Evolutionary conservation across 2,888 invertebrate species (phyloP), one percentile per base, ranked within the genome.

Genomic region (Octodonta nipae): DNA sequence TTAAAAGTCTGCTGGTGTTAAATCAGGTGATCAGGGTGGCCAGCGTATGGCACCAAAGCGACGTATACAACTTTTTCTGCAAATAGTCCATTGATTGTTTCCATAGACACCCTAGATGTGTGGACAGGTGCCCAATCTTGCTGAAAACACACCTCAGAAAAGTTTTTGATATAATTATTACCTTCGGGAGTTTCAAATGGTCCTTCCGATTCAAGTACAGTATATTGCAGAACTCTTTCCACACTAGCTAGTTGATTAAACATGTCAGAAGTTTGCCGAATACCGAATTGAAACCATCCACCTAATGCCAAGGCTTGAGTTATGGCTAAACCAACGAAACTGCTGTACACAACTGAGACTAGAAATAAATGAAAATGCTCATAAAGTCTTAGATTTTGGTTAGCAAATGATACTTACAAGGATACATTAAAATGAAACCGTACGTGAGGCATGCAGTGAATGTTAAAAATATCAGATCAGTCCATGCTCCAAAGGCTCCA

Each of bases 201-300:
- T 2, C 72, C 71, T 59, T 87, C 87, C 12, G 73, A 66, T 1
- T 78, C 75, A n/a, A 88, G 58, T n/a, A 74, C 65, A 1, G 78
- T 75, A 56, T 84, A 88, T 51, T 87, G 81, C 17, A 82, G 35
- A 4, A 51, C 41, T 30, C 88, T 67, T 56, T 89, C 88, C 0
- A 88, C 87, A 31, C 78, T 76, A 2, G 77, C 79, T 71, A 81
- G 76, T 47, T 80, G 76, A 8, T 75, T 75, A 27, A 78, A 66
- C 11, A 75, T 72, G 52, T 87, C 86, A 1, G 85, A 79, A 17
- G 78, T 73, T 57, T 84, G 83, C 36, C 83, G 68, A 47, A 86
- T 75, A 3, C 82, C 83, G 61, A 79, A 75, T 54, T 85, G 84
- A 34, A 86, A 70, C 77, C 85, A 79, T 38, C 81, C 84, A 35